phyloP scores from a whole-genome alignment of 1,140 invertebrate genomes.

The Gonatopus flavifemur region DNA sequence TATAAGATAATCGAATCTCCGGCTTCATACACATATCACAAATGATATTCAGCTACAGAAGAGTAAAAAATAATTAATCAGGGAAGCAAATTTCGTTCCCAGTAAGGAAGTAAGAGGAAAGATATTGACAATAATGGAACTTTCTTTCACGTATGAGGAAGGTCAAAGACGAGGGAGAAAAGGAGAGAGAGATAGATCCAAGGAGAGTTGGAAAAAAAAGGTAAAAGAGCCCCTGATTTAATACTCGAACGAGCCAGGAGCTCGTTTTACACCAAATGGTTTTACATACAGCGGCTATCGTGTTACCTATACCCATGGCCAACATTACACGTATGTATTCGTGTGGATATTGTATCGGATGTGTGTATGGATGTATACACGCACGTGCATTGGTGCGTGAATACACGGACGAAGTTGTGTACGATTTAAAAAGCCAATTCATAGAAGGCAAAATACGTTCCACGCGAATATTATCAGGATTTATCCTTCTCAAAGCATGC shows the following conservation, averaged over 20 bases:
- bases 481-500: too few species aligned
- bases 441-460: conserved; percentile 25
- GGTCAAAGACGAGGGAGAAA: conserved; percentile 12
- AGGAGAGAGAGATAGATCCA: conserved; percentile 14
- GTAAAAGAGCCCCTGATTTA: conserved; percentile 49
- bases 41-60: too few species aligned
- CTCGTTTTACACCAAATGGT: conserved; percentile 58
- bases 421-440: conserved; percentile 9
- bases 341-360: not conserved
- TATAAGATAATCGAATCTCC: too few species aligned
- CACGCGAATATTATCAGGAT: conserved; percentile 40
- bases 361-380: not conserved
- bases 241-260: conserved; percentile 52
- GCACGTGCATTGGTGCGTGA: not conserved
- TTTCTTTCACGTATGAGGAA: too few species aligned
- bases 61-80: too few species aligned
- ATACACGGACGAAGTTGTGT: conserved; percentile 12
- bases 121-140: too few species aligned
- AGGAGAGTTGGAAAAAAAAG: conserved; percentile 19
- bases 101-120: conserved; percentile 27
- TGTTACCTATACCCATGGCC: conserved; percentile 36
- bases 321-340: not conserved
- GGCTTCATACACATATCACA: too few species aligned
- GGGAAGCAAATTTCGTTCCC: too few species aligned
- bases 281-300: conserved; percentile 54